These are phyloP conservation scores for Kradibia gibbosae DNA, from an alignment of 1,140 invertebrate genomes.

Conservation along the genomic window DNA sequence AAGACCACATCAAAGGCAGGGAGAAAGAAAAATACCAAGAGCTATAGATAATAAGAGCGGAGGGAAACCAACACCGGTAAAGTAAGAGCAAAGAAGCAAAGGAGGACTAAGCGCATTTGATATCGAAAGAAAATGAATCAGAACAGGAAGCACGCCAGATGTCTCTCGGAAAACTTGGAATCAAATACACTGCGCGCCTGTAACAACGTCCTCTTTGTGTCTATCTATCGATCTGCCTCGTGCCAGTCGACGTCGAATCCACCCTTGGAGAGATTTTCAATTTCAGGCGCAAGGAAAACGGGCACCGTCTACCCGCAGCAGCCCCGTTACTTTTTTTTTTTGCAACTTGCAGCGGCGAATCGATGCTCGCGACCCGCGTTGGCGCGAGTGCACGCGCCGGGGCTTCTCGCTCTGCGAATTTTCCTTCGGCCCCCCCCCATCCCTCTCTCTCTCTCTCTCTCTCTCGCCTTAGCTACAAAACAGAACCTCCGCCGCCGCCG, in stretches of 20 bases:
- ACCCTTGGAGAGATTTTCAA: constrained; percentile 28
- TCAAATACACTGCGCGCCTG: constrained; percentile 22
- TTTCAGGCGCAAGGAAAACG: neutral
- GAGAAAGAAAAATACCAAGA: neutral
- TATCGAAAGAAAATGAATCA: constrained; percentile 51
- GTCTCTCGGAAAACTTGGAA: constrained; percentile 29
- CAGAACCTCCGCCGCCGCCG: too few species aligned
- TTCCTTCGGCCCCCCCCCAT: too few species aligned
- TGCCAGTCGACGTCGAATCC: neutral
- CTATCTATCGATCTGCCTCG: neutral
- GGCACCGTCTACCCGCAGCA: too few species aligned
- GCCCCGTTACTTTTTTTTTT: too few species aligned
- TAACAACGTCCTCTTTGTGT: neutral
- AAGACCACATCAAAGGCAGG: neutral
- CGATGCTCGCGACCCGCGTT: too few species aligned
- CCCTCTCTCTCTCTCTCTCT: too few species aligned
- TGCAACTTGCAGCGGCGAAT: too few species aligned
- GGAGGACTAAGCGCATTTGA: constrained; percentile 25
- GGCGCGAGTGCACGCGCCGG: too few species aligned
- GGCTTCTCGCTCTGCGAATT: too few species aligned
- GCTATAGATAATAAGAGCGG: constrained; percentile 36
- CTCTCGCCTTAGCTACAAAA: too few species aligned
- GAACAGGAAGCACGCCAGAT: constrained; percentile 43
- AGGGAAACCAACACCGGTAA: constrained; percentile 37
- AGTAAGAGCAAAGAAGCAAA: constrained; percentile 8